Evolutionary conservation across 2,113 vertebrate species (phyloP), one percentile per base, ranked within the genome.

Genomic region (Lethenteron camtschaticum): DNA sequence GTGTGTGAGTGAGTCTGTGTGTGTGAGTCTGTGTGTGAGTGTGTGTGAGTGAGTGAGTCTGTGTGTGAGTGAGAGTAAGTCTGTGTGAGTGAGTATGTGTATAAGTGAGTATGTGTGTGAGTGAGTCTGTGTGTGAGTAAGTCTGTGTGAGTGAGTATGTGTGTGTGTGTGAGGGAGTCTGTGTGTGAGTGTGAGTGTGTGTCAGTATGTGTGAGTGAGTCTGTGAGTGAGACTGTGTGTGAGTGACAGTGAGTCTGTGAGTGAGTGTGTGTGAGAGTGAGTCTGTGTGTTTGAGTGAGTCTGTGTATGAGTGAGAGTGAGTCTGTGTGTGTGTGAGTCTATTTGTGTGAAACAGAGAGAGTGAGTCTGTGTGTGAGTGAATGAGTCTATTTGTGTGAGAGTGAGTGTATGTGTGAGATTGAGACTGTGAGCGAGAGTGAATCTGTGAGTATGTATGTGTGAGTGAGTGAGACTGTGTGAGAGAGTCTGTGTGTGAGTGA

Each of bases 1-100:
- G 11, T 68, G 68, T 68, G 68, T n/a, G 14, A 24, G 68, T 68
- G 68, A 11, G 68, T 68, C 16, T 68, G 68, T 10, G 68, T 9
- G 68, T 11, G 10, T 3, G 9, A 12, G 68, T 11, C 11, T 11
- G 10, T 68, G 68, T 68, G 68, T 68, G 68, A 55, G 68, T 69
- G 68, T 12, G 68, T 16, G 9, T 68, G 68, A 8, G 68, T 68
- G 68, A 24, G 68, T 11, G 68, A 12, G 68, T 11, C 18, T 68
- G 9, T 11, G 10, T 68, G 68, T 68, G 68, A 24, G 9, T 68
- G 68, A 24, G 68, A 24, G 14, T 68, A 5, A 12, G 68, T 11
- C 4, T 11, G 11, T 14, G 11, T 6, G 3, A 3, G 68, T 6
- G 12, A 12, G 10, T 69, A 2, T 69, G 68, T 13, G 10, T 69